Percentiles rank a stretch among this genome's conserved stretches.
phyloP scores from a whole-genome alignment of 2,113 vertebrate genomes.

The Elaphurus davidianus region DNA sequence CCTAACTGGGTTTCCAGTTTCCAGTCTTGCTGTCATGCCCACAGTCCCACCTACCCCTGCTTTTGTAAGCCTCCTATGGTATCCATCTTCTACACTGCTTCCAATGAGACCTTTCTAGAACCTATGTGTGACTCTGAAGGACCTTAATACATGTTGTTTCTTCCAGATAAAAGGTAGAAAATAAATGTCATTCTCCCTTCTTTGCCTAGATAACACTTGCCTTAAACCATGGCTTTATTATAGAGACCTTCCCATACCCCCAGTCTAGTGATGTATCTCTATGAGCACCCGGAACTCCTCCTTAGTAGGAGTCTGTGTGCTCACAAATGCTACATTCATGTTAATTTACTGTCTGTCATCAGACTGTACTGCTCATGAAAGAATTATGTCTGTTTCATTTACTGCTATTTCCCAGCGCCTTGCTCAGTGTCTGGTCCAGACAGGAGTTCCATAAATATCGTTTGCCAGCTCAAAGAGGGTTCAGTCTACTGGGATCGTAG shows the following conservation, averaged over 20 bases:
- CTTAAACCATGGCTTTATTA: background rate
- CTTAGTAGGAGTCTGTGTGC: background rate
- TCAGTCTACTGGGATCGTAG: background rate
- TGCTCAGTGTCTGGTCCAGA: background rate
- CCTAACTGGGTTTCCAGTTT: background rate
- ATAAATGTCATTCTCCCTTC: background rate
- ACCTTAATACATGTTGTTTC: background rate
- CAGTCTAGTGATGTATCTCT: background rate
- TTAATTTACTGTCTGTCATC: background rate
- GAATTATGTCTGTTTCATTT: background rate
- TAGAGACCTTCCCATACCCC: background rate
- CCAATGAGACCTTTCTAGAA: background rate
- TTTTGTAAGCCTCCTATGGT: background rate
- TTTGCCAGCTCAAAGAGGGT: background rate
- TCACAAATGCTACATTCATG: background rate
- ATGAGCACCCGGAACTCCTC: background rate
- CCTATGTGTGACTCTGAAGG: background rate
- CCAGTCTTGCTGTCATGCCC: background rate
- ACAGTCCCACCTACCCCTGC: background rate
- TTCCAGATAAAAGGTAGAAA: background rate
- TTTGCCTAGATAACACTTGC: background rate
- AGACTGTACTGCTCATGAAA: background rate
- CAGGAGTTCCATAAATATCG: background rate
- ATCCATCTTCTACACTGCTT: background rate
- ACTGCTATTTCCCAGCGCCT: background rate